Evolutionary conservation across 1,140 invertebrate genomes (phyloP), one percentile per base, ranked within the genome.

Genomic region (Episyrphus balteatus): DNA sequence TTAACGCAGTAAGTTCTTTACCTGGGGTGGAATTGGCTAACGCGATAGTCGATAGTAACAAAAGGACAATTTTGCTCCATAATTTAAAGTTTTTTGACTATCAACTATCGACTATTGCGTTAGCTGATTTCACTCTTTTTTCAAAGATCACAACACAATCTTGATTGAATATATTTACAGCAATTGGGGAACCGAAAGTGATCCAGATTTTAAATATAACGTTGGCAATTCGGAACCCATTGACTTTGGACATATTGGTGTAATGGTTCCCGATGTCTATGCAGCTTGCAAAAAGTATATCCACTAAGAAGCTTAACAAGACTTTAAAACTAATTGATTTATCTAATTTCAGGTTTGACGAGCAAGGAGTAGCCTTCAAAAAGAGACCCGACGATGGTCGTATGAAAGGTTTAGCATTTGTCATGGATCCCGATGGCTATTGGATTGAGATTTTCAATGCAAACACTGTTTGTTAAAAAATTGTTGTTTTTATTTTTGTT

Each of bases 341-440:
- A 30, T 31, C 31, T 7, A 17, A 11, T 26, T 34, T 26, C 43
- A 66, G 62, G 59, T 96, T 96, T 70, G 88, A 94, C 66, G 72
- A 84, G 50, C 70, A 86, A 37, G 84, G 84, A 36, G 89, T 94
- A 18, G 82, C 88, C 51, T 96, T 96, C 71, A 75, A 91, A 1
- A 96, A 96, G 61, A 86, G 81, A 57, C 91, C 89, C 26, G 78
- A 86, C 61, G 89, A 92, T 65, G 89, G 88, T 54, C 88, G 86
- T 66, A 95, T 95, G 88, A 94, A 91, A 68, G 88, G 86, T 3
- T 72, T 96, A 42, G 92, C 92, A 5, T 95, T 96, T 63, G 91
- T 96, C 46, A 84, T 90, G 59, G 92, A 96, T 70, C 92, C 92
- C 0, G 92, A 96, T 73, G 91, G 90, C 36, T 96, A 96, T 67